A percentile compares a stretch with the other conserved stretches of the same genome.
These are phyloP conservation scores for Gortyna flavago DNA, from an alignment of 2,888 invertebrate genomes.

Conservation along the genomic window DNA sequence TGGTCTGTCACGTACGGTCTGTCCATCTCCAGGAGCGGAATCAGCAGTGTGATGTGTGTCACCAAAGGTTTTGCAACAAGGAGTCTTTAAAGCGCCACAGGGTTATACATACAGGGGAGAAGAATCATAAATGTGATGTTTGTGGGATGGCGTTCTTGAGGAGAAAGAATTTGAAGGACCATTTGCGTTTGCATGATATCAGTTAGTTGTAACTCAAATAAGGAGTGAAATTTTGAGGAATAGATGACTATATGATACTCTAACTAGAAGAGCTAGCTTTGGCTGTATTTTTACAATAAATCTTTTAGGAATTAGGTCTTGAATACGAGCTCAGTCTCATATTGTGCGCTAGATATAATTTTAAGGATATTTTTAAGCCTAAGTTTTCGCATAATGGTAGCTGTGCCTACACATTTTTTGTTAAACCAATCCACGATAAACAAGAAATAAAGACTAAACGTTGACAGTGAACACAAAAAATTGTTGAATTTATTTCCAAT, in stretches of 20 bases:
- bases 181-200: conserved; percentile 83
- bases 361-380: neutral
- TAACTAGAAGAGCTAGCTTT: neutral
- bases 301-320: neutral
- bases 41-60: conserved; percentile 88
- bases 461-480: neutral
- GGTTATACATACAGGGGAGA: conserved; percentile 90
- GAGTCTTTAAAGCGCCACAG: conserved; percentile 89
- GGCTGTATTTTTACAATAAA: neutral
- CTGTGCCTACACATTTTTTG: neutral
- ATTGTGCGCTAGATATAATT: conserved; percentile 22
- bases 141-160: conserved; percentile 88
- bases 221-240: neutral
- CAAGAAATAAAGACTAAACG: neutral
- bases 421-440: neutral
- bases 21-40: conserved; percentile 87
- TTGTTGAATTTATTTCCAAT: neutral
- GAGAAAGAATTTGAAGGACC: conserved; percentile 86
- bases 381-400: neutral
- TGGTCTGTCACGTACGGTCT: conserved; percentile 85
- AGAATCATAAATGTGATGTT: conserved; percentile 89
- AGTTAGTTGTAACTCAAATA: conserved; percentile 40
- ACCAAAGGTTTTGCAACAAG: conserved; percentile 89
- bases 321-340: neutral
- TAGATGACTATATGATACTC: neutral